These are phyloP conservation scores for Siniperca obscura DNA, from an alignment of 2,797 vertebrate species.

Conservation along the genomic window DNA sequence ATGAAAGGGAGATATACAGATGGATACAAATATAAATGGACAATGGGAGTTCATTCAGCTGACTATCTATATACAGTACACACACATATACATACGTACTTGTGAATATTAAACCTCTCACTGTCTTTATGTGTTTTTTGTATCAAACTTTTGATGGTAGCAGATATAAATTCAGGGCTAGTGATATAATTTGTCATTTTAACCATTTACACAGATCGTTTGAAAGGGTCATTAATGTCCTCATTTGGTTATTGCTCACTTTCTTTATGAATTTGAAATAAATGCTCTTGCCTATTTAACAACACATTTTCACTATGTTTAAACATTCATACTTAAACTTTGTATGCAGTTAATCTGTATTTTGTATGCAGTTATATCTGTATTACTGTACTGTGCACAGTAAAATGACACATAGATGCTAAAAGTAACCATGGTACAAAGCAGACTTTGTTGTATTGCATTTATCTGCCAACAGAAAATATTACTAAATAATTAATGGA, in stretches of 20 bases:
- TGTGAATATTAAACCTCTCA: neutral
- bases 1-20: neutral
- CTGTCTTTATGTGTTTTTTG: neutral
- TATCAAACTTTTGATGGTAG: neutral
- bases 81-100: neutral
- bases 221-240: no score
- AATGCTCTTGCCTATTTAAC: neutral
- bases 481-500: conserved; percentile 31
- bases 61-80: neutral
- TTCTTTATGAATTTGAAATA: neutral
- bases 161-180: neutral
- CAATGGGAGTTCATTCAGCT: neutral
- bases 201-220: neutral
- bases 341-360: neutral
- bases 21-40: neutral
- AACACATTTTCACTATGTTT: neutral
- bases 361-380: no score
- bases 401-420: neutral
- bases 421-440: neutral
- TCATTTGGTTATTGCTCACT: neutral
- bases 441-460: neutral
- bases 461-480: conserved; percentile 24
- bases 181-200: neutral
- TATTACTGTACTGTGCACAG: no score
- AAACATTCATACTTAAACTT: neutral